A percentile compares a stretch with the other conserved stretches of the same genome.
Evolutionary conservation across 2,797 vertebrate genomes (phyloP).

Genomic region (Pangasius mekongensis): DNA sequence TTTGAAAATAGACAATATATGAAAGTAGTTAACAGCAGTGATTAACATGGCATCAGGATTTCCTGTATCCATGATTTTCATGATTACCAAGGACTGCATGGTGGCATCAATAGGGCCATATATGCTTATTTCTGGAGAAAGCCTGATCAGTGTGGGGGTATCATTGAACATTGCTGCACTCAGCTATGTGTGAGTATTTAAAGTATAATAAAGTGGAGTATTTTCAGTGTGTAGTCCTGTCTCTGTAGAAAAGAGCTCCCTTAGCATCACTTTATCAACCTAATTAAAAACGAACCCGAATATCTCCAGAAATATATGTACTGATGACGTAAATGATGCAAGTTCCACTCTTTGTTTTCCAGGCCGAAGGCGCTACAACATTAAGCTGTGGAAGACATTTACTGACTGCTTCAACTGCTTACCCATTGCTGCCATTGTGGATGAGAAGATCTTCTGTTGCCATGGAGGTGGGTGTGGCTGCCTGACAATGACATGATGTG

Average conservation of each 20-base stretch:
- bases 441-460: slow-evolving; percentile 99
- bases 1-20: neutral
- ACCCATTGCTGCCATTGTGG: slow-evolving; percentile 96
- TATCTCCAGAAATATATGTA: neutral
- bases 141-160: neutral
- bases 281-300: too few relatives aligned
- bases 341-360: neutral
- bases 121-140: neutral
- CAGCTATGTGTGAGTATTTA: neutral
- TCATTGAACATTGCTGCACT: slow-evolving; percentile 18
- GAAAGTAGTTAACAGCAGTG: neutral
- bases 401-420: slow-evolving; percentile 99
- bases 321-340: neutral
- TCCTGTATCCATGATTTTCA: neutral
- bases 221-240: slow-evolving; percentile 39
- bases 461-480: slow-evolving; percentile 84
- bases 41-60: neutral
- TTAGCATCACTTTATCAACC: neutral
- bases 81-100: neutral
- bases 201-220: slow-evolving; percentile 15
- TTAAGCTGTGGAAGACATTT: slow-evolving; percentile 98
- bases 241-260: slow-evolving; percentile 28
- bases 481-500: neutral
- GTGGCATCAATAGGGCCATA: neutral
- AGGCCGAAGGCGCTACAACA: slow-evolving; percentile 99